phyloP scores from a whole-genome alignment of 2,888 invertebrate species.

The Reticulitermes lucifugus region DNA sequence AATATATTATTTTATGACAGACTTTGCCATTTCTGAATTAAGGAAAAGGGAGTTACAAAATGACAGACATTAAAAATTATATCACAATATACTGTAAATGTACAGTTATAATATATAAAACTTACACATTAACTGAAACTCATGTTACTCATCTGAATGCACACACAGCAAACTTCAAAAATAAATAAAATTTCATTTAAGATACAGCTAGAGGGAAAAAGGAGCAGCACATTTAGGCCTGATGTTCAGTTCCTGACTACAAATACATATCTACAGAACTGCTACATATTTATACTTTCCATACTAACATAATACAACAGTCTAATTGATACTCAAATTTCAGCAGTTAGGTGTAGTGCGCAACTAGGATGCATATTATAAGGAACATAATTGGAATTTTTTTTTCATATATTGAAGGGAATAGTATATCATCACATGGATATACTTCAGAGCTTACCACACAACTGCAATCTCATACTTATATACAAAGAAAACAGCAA shows the following conservation, averaged over 20 bases:
- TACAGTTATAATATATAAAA: conserved; percentile 21
- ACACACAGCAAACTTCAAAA: background rate
- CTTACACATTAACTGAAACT: background rate
- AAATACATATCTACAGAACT: background rate
- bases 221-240: background rate
- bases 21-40: background rate
- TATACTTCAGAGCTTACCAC: background rate
- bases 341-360: background rate
- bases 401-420: background rate
- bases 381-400: conserved; percentile 1
- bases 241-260: background rate
- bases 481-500: conserved; percentile 1
- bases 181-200: conserved; percentile 10
- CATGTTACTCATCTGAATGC: background rate
- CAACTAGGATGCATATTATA: background rate
- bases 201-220: background rate
- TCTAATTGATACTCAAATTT: background rate
- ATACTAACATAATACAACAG: background rate
- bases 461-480: conserved; percentile 2
- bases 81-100: conserved; percentile 18
- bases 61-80: background rate
- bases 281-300: background rate
- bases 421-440: background rate
- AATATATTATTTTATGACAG: conserved; percentile 3
- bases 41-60: conserved; percentile 19